Percentiles rank a stretch among this genome's conserved stretches.
These are phyloP conservation scores for Catocala sponsa DNA, from an alignment of 2,888 invertebrate species.

Conservation along the genomic window DNA sequence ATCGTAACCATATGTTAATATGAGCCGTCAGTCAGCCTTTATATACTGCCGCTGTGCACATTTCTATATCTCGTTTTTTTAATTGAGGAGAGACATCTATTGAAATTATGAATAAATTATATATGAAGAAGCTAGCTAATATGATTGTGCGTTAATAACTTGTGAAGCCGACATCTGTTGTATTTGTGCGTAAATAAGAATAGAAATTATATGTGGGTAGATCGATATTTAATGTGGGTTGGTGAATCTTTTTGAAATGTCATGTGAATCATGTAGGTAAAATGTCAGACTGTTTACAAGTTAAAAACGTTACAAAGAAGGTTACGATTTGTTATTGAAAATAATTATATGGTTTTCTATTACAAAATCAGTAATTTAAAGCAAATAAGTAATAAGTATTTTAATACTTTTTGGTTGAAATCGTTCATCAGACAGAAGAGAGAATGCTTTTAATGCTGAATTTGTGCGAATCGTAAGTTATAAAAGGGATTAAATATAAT, in stretches of 20 bases:
- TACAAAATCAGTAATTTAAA: too few relatives aligned
- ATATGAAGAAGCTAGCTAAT: too few relatives aligned
- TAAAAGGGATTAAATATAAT: too few relatives aligned
- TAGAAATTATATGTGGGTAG: conserved; percentile 6
- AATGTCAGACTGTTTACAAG: neutral
- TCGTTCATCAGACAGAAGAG: too few relatives aligned
- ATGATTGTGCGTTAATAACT: too few relatives aligned
- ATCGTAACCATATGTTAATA: conserved; percentile 8
- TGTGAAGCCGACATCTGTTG: conserved; percentile 10
- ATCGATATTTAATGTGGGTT: neutral
- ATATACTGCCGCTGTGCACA: neutral
- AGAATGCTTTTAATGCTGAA: too few relatives aligned
- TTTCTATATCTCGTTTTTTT: conserved; percentile 13
- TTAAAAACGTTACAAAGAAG: too few relatives aligned
- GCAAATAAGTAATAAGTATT: too few relatives aligned
- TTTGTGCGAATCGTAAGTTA: too few relatives aligned
- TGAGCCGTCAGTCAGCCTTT: neutral
- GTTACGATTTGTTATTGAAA: too few relatives aligned
- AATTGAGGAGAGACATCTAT: conserved; percentile 18
- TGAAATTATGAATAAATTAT: neutral
- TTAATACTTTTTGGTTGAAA: too few relatives aligned
- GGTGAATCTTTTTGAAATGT: neutral
- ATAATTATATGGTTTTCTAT: too few relatives aligned
- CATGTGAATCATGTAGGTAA: neutral
- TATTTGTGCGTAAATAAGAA: neutral